Evolutionary conservation across 2,113 vertebrate species (phyloP).

Genomic region (Thymallus thymallus): DNA sequence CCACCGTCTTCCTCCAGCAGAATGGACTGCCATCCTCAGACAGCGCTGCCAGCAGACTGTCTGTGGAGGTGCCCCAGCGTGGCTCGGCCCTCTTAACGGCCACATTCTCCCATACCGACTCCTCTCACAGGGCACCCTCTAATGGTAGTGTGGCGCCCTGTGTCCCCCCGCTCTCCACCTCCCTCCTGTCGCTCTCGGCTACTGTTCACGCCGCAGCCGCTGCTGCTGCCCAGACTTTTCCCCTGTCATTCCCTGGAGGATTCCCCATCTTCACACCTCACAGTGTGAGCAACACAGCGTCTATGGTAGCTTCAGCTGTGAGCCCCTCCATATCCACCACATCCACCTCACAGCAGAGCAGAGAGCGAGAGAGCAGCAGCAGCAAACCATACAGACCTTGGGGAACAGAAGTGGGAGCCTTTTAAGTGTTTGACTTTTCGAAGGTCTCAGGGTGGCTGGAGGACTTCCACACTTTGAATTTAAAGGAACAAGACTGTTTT

Average conservation of each 20-base stretch:
- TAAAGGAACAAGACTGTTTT: background rate
- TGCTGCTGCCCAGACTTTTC: conserved; percentile 81
- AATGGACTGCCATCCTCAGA: conserved; percentile 72
- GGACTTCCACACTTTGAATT: no score
- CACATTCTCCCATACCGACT: conserved; percentile 38
- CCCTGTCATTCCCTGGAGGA: conserved; percentile 77
- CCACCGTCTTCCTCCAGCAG: conserved; percentile 68
- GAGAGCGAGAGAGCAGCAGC: conserved; percentile 48
- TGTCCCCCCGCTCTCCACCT: conserved; percentile 80
- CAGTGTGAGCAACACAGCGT: conserved; percentile 60
- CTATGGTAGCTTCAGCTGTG: conserved; percentile 70
- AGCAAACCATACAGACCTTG: conserved; percentile 87
- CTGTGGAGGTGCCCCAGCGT: conserved; percentile 73
- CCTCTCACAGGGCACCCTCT: conserved; percentile 74
- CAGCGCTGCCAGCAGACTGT: conserved; percentile 78
- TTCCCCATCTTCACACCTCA: conserved; percentile 81
- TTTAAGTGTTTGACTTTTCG: conserved; percentile 65
- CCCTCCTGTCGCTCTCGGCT: conserved; percentile 85
- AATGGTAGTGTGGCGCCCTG: conserved; percentile 75
- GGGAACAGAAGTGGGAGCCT: conserved; percentile 93
- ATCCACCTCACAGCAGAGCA: conserved; percentile 70
- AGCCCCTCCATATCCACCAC: conserved; percentile 67
- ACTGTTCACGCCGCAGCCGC: conserved; percentile 81
- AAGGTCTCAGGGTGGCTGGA: background rate
- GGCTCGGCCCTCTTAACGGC: conserved; percentile 66